Conservation (phyloP, 2,888 invertebrate genomes). For the Spialia ferax region DNA sequence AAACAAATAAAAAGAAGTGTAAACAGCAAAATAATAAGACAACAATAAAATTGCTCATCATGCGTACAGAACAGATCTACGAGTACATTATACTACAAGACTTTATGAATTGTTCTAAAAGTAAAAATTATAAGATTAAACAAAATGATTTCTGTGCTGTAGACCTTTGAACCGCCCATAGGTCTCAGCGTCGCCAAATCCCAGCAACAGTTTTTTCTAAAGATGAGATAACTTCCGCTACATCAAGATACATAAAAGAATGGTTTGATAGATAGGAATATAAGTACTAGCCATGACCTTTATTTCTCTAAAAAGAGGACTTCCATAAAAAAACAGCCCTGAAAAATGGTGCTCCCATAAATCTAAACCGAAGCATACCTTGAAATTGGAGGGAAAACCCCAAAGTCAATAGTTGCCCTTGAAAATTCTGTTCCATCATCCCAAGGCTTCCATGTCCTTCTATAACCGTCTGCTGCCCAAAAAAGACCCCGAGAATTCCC, state of each 20-base stretch:
- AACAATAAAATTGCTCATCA: conserved; percentile 28
- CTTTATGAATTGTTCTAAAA: conserved; percentile 22
- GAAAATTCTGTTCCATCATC: not conserved
- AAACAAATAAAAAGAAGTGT: conserved; percentile 15
- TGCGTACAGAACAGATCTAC: conserved; percentile 26
- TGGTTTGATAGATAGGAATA: too few species aligned
- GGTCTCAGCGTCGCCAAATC: not conserved
- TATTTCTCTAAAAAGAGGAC: not conserved
- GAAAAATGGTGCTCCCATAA: not conserved
- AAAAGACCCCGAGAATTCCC: not conserved
- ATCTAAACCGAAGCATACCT: not conserved
- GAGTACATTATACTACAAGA: conserved; percentile 16
- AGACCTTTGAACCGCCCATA: not conserved
- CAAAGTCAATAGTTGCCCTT: not conserved
- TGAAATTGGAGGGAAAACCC: not conserved
- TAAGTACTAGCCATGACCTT: not conserved
- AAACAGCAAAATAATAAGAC: conserved; percentile 32
- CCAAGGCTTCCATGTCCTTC: not conserved
- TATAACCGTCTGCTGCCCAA: not conserved
- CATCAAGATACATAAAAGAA: too few species aligned
- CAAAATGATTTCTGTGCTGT: not conserved
- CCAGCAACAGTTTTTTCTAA: not conserved
- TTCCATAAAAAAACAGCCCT: not conserved
- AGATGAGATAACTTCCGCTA: not conserved
- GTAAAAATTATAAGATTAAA: conserved; percentile 39